Base-by-base conservation (phyloP, 2,113 vertebrate genomes). In the Tetrax tetrax region DNA sequence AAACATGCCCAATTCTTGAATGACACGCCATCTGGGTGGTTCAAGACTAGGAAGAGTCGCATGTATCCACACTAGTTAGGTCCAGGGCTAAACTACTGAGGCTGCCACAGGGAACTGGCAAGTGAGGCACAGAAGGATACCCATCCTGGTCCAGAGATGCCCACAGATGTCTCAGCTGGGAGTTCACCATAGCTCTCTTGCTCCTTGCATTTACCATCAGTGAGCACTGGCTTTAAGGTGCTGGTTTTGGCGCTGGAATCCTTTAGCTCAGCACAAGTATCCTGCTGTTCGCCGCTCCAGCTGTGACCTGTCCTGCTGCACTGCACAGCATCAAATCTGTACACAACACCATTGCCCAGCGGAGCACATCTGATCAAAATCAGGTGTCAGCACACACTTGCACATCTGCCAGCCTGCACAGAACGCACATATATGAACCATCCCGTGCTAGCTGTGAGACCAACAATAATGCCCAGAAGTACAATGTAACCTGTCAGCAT, bases 251-350 rank as follows among this genome's bases (percentile, higher is more conserved):
- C 45, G 14, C 43, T 60, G 25, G 54, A 64, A 50, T 47, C 17
- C n/a, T 45, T 25, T 2, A 54, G 57, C 20, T 75, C 25, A 53
- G 60, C 8, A 7, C 0, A 0, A 50, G 10, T 0, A 0, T 59
- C 25, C 7, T 16, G 35, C 35, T 56, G 20, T 20, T 47, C 33
- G 3, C 12, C 50, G 14, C 0, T 0, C 8, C 45, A 31, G 69
- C 54, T 3, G 0, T 33, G 27, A 29, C 48, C 33, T 2, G 0
- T 24, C 43, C 37, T 3, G 2, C 4, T 2, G 59, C 31, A 48
- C n/a, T 1, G 1, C 2, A 2, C 14, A 38, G 28, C 12, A 0
- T 28, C 20, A 5, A 27, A 22, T 9, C 59, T 47, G 9, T 31
- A 15, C 16, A 5, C 25, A 10, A 51, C 35, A 45, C 35, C 23